Base-by-base conservation (phyloP, 1,140 invertebrate genomes). In the Paramacrobiotus metropolitanus region DNA sequence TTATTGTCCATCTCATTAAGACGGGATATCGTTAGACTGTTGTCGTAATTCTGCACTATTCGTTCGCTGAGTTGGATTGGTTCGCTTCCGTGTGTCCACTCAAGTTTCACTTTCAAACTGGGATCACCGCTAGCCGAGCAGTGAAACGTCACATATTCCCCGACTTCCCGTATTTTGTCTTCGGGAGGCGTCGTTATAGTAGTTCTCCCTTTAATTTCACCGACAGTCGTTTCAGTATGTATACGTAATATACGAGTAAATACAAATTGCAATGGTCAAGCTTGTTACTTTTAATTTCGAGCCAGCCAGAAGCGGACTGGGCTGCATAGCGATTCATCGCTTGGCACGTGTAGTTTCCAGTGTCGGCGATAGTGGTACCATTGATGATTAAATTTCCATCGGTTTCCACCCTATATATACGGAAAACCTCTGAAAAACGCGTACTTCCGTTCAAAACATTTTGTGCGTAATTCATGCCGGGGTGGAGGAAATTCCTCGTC, bases 1-100 rank as follows among this genome's bases (percentile, higher is more conserved):
- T 90, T 92, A 9, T 92, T 93, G 74, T 96, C 90, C 60, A 92
- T 73, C 73, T 93, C 90, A 29, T 82, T 85, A 18, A 90, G 92
- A 73, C 92, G 90, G 3, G 85, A 84, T 61, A 98, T 93, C 4
- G 85, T 86, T 60, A 98, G 74, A 0, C 92, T 94, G 70, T 87
- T 87, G 75, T 95, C 89, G 65, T 84, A 71, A 68, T 65, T 61
- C 62, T 72, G 65, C 44, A 67, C 61, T 60, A 70, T 69, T 83
- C 61, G 82, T 61, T 78, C 75, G 60, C 89, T 86, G 67, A 90
- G 87, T 72, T 94, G 86, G 59, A 97, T 89, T 0, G 77, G 75
- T 66, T 86, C 78, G 0, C 82, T 85, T 70, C 91, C 84, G 68
- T 82, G 83, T 48, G 85, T 72, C 92, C 92, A 97, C 30, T 87